phyloP scores from a whole-genome alignment of 2,113 vertebrate species.

The Pterophyllum scalare region DNA sequence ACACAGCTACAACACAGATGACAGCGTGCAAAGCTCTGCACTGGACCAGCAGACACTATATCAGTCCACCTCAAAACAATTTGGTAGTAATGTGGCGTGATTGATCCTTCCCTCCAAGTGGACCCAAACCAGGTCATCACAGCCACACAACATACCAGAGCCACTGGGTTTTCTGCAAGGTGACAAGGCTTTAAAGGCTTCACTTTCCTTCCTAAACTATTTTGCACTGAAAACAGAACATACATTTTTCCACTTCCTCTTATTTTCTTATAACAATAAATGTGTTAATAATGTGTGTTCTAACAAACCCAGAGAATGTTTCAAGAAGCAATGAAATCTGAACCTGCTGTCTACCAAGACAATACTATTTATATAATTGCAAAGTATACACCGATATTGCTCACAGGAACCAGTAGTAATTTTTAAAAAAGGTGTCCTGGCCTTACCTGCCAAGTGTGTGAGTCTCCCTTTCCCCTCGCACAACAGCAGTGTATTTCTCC shows the following conservation, averaged over 20 bases:
- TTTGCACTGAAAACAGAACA: no score
- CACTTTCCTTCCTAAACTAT: no score
- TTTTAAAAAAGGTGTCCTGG: neutral
- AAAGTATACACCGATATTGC: neutral
- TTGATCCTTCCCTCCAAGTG: no score
- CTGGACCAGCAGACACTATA: no score
- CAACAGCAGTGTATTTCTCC: constrained; percentile 97
- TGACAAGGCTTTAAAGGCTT: no score
- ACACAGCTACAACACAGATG: neutral
- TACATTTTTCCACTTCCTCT: neutral
- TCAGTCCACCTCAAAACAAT: no score
- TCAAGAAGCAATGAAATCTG: neutral
- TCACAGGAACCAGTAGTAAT: neutral
- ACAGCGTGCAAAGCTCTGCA: neutral
- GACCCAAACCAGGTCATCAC: no score
- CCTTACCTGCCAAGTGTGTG: constrained; percentile 89
- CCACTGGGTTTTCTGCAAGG: no score
- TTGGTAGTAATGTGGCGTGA: no score
- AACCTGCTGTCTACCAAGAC: neutral
- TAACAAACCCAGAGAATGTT: neutral
- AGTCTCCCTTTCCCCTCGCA: constrained; percentile 89
- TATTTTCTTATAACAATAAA: constrained; percentile 4
- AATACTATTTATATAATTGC: neutral
- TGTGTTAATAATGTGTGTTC: neutral
- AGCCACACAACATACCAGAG: no score